These are phyloP conservation scores for Strigamia maritima DNA, from an alignment of 2,888 invertebrate species.

Conservation along the genomic window DNA sequence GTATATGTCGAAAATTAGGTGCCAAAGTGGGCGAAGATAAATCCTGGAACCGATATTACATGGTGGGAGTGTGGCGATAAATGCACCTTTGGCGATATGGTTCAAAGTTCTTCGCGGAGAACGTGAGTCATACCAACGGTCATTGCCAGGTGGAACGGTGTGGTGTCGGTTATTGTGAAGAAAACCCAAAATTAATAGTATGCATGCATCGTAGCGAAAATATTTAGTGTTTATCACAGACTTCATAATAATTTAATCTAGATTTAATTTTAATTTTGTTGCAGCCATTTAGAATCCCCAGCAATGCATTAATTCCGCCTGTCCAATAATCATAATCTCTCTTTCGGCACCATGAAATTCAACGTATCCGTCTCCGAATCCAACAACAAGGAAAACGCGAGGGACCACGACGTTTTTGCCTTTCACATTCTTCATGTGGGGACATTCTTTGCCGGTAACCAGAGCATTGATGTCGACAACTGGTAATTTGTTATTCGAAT, in stretches of 20 bases:
- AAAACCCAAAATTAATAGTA: no score
- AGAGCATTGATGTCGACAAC: constrained; percentile 85
- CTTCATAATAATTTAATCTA: not conserved
- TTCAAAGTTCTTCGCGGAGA: not conserved
- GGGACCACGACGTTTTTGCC: constrained; percentile 75
- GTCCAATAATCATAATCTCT: constrained; percentile 88
- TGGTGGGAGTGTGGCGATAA: not conserved
- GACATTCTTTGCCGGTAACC: constrained; percentile 84
- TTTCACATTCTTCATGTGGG: constrained; percentile 79
- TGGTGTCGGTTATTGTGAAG: not conserved
- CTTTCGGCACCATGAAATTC: constrained; percentile 90
- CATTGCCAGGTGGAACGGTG: constrained; percentile 7
- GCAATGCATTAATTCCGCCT: constrained; percentile 86
- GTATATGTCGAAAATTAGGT: not conserved
- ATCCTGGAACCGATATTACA: not conserved
- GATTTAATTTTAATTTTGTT: not conserved
- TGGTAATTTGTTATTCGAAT: constrained; percentile 74
- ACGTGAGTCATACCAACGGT: constrained; percentile 2
- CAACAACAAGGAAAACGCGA: constrained; percentile 79
- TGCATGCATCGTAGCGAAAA: not conserved
- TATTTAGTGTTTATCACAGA: not conserved
- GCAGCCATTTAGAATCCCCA: constrained; percentile 67
- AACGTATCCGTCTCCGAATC: constrained; percentile 79
- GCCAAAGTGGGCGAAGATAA: not conserved
- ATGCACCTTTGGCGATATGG: constrained; percentile 12